Evolutionary conservation across 2,113 vertebrate genomes (phyloP).

Genomic region (Notechis scutatus): DNA sequence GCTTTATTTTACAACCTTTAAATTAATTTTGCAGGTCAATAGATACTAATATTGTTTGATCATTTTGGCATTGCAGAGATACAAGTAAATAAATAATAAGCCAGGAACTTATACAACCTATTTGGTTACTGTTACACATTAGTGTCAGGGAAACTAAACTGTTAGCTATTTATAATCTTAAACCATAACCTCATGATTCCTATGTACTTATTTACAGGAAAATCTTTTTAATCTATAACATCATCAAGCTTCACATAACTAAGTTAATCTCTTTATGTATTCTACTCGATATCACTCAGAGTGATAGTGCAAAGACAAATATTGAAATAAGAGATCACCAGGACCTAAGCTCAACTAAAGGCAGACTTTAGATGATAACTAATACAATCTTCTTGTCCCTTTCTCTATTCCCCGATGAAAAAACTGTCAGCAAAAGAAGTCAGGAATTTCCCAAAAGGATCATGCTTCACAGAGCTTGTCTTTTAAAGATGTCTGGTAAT

Average conservation of each 20-base stretch:
- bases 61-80: no score
- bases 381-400: background rate
- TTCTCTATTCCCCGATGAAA: background rate
- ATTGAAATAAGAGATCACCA: background rate
- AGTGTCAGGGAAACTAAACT: background rate
- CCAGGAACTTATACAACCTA: constrained; percentile 6
- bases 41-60: no score
- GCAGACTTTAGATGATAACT: background rate
- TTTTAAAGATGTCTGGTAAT: background rate
- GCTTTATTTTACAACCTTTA: background rate
- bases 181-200: background rate
- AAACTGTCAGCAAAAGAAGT: background rate
- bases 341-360: background rate
- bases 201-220: background rate
- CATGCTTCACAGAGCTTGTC: background rate
- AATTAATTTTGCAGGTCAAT: background rate
- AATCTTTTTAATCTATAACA: background rate
- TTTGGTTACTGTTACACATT: background rate
- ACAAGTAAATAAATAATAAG: background rate
- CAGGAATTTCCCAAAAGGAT: background rate
- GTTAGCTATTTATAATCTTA: background rate
- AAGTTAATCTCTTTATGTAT: background rate
- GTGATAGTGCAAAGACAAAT: background rate
- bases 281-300: background rate
- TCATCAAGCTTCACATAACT: background rate